Conservation (phyloP, 1,140 invertebrate genomes). For the Calliphora vicina region DNA sequence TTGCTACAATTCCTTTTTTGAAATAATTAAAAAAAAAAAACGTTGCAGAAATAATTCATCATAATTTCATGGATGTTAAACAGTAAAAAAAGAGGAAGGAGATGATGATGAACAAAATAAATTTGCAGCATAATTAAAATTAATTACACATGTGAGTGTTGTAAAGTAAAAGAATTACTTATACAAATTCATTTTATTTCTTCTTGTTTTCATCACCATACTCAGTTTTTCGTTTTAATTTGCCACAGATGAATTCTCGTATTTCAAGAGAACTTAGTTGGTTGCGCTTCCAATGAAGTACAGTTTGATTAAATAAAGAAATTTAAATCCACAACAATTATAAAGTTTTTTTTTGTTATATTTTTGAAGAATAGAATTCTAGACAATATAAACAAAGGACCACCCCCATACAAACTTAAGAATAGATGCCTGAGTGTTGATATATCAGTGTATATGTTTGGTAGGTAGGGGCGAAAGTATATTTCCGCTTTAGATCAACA, state of each 20-base stretch:
- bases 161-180: too few relatives aligned
- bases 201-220: too few relatives aligned
- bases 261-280: background rate
- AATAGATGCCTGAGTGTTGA: background rate
- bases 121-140: constrained; percentile 12
- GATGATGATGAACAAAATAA: background rate
- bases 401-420: background rate
- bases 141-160: background rate
- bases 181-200: too few relatives aligned
- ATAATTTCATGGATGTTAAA: constrained; percentile 8
- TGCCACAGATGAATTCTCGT: background rate
- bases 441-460: background rate
- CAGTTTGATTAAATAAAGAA: background rate
- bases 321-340: background rate
- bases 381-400: background rate
- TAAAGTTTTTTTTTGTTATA: too few relatives aligned
- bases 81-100: background rate
- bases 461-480: background rate
- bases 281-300: background rate
- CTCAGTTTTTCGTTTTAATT: background rate
- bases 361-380: background rate
- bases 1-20: background rate
- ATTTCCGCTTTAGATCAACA: background rate
- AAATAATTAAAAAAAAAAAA: too few relatives aligned
- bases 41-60: background rate